Base-by-base conservation (phyloP, 2,113 vertebrate species). In the Athene cunicularia region DNA sequence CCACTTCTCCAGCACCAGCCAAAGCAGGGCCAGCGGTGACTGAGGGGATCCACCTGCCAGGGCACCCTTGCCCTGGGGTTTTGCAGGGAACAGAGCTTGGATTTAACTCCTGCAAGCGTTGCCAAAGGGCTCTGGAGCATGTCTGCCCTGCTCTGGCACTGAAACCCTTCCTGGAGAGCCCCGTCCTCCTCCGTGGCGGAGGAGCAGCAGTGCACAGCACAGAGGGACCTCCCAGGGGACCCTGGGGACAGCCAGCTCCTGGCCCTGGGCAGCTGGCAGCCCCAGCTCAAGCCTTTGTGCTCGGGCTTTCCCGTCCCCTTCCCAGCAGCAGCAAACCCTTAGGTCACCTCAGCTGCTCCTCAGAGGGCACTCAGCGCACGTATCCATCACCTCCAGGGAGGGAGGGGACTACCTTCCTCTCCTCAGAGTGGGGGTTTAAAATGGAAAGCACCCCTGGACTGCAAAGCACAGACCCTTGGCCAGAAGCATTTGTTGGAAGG, bases 311-410 rank as follows among this genome's bases (percentile, higher is more conserved):
- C 47, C 11, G 1, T 13, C 21, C 18, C 4, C 9, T 50, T 63
- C 53, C 58, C 0, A 0, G 2, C 52, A 33, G 72, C 67, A 35
- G 49, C 63, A 33, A 72, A n/a, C 33, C 67, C 37, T 26, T 24
- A 7, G 49, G 26, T 33, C 74, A 49, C 4, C 30, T 43, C 80
- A 33, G 9, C 49, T 21, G 15, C 81, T 30, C 11, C 71, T 58
- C 33, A 26, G 43, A 62, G 55, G 30, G 19, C 1, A 0, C 59
- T 60, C 19, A 22, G 63, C 4, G 3, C 26, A 21, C 0, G 0
- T 2, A 14, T 11, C 45, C 14, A 2, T 60, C 79, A 26, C 43
- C 23, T 18, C 39, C 12, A 12, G 52, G 30, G 37, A 13, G 33
- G 14, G 20, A 20, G 12, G 27, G 26, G 2, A 27, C 17, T 6